These are phyloP conservation scores for Dolichoris vasculosae DNA, from an alignment of 1,140 invertebrate genomes.

Conservation along the genomic window DNA sequence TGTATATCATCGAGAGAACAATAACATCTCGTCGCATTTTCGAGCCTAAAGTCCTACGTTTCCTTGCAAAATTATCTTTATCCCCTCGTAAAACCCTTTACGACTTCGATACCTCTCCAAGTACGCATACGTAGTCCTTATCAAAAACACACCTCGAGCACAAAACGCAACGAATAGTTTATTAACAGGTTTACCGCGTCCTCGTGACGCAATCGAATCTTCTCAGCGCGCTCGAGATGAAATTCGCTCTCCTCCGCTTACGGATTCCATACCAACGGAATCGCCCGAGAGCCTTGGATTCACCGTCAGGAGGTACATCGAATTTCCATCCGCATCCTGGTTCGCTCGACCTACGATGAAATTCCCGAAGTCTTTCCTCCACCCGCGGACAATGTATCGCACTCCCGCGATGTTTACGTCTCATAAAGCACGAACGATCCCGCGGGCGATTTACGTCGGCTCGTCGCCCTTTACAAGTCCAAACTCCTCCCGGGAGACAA, in stretches of 20 bases:
- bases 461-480: neutral
- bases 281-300: slow-evolving; percentile 8
- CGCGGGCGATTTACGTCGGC: neutral
- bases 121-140: too few species aligned
- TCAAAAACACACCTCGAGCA: neutral
- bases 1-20: neutral
- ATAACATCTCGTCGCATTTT: neutral
- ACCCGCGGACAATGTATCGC: neutral
- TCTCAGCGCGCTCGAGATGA: neutral
- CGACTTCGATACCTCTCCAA: too few species aligned
- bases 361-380: neutral
- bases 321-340: neutral
- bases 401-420: slow-evolving; percentile 46
- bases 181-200: too few species aligned
- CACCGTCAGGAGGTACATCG: neutral
- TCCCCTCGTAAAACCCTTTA: too few species aligned
- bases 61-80: too few species aligned
- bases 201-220: neutral
- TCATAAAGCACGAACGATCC: slow-evolving; percentile 48
- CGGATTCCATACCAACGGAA: slow-evolving; percentile 4
- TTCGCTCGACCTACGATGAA: neutral
- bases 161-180: neutral
- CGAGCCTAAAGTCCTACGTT: too few species aligned
- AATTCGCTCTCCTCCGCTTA: too few species aligned
- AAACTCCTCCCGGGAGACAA: slow-evolving; percentile 5